Conservation (phyloP, 2,797 vertebrate species). For the Australoheros facetus region DNA sequence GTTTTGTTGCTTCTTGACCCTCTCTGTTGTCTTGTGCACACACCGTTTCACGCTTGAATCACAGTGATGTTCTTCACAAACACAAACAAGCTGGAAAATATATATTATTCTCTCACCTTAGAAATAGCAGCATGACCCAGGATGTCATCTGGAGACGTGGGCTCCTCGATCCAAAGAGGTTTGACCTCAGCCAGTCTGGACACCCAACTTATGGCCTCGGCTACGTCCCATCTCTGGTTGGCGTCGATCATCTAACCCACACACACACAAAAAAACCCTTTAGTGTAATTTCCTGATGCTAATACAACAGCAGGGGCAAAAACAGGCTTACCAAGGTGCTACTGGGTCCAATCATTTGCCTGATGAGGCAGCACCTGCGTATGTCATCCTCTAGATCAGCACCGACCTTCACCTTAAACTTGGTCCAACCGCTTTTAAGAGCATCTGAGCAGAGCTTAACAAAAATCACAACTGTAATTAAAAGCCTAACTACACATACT, state of each 20-base stretch:
- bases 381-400: constrained; percentile 83
- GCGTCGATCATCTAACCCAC: constrained; percentile 83
- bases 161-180: constrained; percentile 86
- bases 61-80: neutral
- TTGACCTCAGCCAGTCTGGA: constrained; percentile 82
- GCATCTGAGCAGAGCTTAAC: constrained; percentile 71
- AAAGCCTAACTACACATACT: accelerated
- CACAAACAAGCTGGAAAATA: neutral
- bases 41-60: neutral
- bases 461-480: neutral
- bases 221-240: constrained; percentile 87
- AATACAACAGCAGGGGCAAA: neutral
- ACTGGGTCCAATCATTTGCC: constrained; percentile 80
- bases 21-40: neutral
- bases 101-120: constrained; percentile 67
- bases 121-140: constrained; percentile 85
- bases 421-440: constrained; percentile 77
- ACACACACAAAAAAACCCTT: neutral
- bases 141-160: constrained; percentile 86
- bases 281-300: neutral
- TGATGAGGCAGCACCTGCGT: constrained; percentile 80
- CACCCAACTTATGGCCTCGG: constrained; percentile 83
- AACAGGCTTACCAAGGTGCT: constrained; percentile 77
- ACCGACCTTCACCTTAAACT: constrained; percentile 88
- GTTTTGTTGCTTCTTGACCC: neutral